Base-by-base conservation (phyloP, 1,140 invertebrate species). In the Philopotamus ludificatus region DNA sequence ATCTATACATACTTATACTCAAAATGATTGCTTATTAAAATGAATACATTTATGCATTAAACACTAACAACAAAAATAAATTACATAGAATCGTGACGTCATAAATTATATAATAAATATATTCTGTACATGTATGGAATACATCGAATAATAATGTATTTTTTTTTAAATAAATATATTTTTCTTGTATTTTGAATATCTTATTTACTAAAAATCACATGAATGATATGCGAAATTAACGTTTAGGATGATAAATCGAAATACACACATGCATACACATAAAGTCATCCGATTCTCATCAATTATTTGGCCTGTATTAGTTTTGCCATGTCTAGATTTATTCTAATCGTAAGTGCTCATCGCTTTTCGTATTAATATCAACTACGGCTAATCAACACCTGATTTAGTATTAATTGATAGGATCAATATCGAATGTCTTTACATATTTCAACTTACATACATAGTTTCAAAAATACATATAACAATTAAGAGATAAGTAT, bases 181-280 rank as follows among this genome's bases (percentile, higher is more conserved):
- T 3, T 51, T 51, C 20, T 20, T 51, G n/a, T 58, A 16, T 58
- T 18, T 34, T n/a, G n/a, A n/a, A 34, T 54, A 53, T 44, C 2
- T 44, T 44, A 15, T 50, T 1, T 50, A 18, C 67, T 68, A 68
- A 62, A 26, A 65, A 68, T 68, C 67, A 68, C 67, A 68, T 53
- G 58, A 62, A 62, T 68, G 67, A 68, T 68, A 68, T 68, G 67
- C 67, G 63, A 68, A 68, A 57, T 65, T 51, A 65, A 65, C 28
- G 16, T 28, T n/a, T 58, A 65, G 58, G 63, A 68, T 65, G 63
- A 68, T n/a, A 42, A 21, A 57, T 25, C 23, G 16, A 20, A 25
- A 26, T 18, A 34, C 25, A 34, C 20, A 54, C 15, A 54, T 20
- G 23, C n/a, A 51, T 51, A 21, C n/a, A 21, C 49, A 7, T 12